Evolutionary conservation across 1,140 invertebrate genomes (phyloP), one percentile per base, ranked within the genome.

Genomic region (Zeugodacus cucurbitae): DNA sequence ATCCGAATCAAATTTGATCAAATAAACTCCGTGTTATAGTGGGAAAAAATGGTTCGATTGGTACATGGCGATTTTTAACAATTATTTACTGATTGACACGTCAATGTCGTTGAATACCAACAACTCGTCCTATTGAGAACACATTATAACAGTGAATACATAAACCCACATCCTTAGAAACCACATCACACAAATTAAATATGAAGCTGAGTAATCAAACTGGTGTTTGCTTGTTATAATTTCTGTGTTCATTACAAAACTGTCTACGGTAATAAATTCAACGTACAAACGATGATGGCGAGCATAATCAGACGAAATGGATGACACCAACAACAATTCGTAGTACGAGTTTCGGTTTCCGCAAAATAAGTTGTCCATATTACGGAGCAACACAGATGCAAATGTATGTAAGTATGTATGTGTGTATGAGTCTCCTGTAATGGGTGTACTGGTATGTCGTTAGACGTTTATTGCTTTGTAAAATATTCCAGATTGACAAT

Each of bases 401-500:
- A 0, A 10, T 26, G 58, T 8, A 74, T 74, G 29, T 74, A 41
- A 5, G 2, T 59, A 26, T 10, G 8, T 59, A 5, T 11, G n/a
- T 74, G 67, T 41, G 5, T 6, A 20, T 74, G 10, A 11, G 0
- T 20, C 1, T 20, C 41, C 1, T n/a, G n/a, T 2, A 54, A 54
- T 62, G n/a, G 22, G 32, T 74, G 67, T 41, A 41, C 67, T 14
- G 14, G 26, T 74, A 37, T 74, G 67, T 74, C 67, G 20, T 67
- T 41, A 32, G 6, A 74, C 67, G 32, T 74, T 74, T 74, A 74
- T 74, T 74, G 67, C 34, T 74, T 74, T 74, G 34, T 74, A 74
- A 74, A 37, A 74, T 41, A 74, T 74, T 37, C 67, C 67, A 37
- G 67, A 74, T 74, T 74, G 67, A 34, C 8, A 32, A 74, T 74